Percentiles rank a stretch among this genome's conserved stretches.
These are phyloP conservation scores for Astropecten irregularis DNA, from an alignment of 53 echinoderm and acorn worm genomes.

Conservation along the genomic window DNA sequence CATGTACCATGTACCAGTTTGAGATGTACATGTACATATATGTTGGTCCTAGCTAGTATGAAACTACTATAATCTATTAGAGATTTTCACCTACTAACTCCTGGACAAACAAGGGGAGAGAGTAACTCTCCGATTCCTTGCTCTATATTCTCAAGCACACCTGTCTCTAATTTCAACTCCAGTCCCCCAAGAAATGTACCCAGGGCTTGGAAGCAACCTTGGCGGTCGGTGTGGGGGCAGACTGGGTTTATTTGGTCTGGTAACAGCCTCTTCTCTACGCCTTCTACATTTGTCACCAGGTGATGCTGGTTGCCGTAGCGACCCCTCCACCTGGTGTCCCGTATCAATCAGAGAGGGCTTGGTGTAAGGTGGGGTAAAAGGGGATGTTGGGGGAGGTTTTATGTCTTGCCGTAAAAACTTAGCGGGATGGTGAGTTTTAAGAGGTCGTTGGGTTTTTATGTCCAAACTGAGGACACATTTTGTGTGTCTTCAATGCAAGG, in stretches of 20 bases:
- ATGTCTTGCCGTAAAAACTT: background rate
- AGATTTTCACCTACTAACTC: no score
- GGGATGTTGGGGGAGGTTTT: no score
- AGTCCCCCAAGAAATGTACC: no score
- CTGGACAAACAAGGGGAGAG: no score
- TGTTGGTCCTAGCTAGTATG: no score
- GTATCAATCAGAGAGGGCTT: constrained; percentile 7
- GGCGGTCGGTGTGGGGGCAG: constrained; percentile 19
- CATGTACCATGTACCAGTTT: no score
- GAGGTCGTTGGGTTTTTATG: background rate
- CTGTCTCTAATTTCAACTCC: background rate
- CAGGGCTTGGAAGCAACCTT: no score
- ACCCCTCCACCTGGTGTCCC: constrained; percentile 31
- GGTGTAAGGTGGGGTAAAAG: no score
- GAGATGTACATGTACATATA: no score
- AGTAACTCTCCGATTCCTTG: no score
- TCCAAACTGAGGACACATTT: constrained; percentile 1
- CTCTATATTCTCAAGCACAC: no score
- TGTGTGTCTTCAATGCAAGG: background rate
- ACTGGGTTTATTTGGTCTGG: constrained; percentile 26
- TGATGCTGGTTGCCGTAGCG: constrained; percentile 19
- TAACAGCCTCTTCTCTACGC: background rate
- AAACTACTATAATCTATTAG: no score
- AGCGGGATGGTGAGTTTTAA: background rate
- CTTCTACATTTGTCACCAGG: background rate